These are phyloP conservation scores for Dasypolia templi DNA, from an alignment of 2,888 invertebrate genomes.

Conservation along the genomic window DNA sequence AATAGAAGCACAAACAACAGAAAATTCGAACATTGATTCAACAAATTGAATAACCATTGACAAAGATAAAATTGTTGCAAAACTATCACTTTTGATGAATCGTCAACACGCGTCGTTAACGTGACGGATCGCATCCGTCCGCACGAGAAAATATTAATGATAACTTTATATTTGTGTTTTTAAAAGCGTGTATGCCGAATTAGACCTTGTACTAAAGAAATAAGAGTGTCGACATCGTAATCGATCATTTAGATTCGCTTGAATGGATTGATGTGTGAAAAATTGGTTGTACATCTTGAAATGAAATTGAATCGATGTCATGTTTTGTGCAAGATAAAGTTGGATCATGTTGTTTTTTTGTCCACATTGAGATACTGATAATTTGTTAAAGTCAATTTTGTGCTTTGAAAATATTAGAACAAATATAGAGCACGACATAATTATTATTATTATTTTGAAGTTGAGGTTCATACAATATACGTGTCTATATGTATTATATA, in stretches of 20 bases:
- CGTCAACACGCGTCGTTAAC: constrained; percentile 78
- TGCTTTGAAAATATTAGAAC: no score
- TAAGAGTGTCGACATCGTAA: constrained; percentile 34
- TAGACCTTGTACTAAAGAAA: constrained; percentile 20
- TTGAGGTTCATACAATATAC: no score
- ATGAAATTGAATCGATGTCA: constrained; percentile 31
- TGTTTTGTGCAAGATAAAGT: constrained; percentile 24
- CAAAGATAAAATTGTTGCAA: constrained; percentile 59
- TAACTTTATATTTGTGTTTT: constrained; percentile 68
- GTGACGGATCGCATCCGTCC: constrained; percentile 80
- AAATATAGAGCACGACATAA: no score
- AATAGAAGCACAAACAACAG: not conserved
- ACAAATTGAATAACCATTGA: constrained; percentile 65
- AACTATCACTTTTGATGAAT: constrained; percentile 80
- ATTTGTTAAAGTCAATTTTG: no score
- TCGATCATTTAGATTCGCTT: constrained; percentile 60
- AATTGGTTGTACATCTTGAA: constrained; percentile 46
- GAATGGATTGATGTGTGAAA: constrained; percentile 59
- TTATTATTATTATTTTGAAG: no score
- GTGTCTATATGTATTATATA: no score
- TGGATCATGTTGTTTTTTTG: not conserved
- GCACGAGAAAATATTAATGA: constrained; percentile 73
- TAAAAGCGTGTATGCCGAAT: constrained; percentile 14
- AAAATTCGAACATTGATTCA: constrained; percentile 49
- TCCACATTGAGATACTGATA: not conserved